A percentile compares a stretch with the other conserved stretches of the same genome.
Conservation (phyloP, 2,888 invertebrate species). For the Hyposoter didymator region DNA sequence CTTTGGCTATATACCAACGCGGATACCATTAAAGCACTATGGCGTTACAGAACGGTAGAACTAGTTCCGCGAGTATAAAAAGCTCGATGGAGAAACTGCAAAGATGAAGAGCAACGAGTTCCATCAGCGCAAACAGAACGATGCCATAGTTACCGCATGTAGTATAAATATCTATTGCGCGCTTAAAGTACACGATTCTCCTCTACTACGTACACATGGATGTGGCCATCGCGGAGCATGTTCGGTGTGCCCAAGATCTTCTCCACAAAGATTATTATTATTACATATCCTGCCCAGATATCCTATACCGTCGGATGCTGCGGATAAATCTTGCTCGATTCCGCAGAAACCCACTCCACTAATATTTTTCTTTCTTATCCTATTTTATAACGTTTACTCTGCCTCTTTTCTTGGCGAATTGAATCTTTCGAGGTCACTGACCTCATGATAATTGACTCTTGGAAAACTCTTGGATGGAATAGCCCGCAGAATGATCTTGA, state of each 20-base stretch:
- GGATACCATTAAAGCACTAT: conserved; percentile 1
- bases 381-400: conserved; percentile 14
- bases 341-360: conserved; percentile 3
- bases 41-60: neutral
- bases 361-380: conserved; percentile 18
- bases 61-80: conserved; percentile 48
- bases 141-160: conserved; percentile 12
- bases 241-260: neutral
- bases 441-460: conserved; percentile 10
- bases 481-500: neutral
- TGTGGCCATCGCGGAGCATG: neutral
- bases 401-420: conserved; percentile 9
- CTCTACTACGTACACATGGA: conserved; percentile 2
- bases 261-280: conserved; percentile 7
- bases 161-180: conserved; percentile 2
- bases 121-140: conserved; percentile 55
- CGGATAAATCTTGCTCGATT: conserved; percentile 7
- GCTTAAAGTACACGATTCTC: neutral
- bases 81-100: conserved; percentile 59
- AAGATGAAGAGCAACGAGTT: conserved; percentile 60
- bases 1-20: neutral
- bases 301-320: conserved; percentile 13
- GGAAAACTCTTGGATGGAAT: conserved; percentile 24
- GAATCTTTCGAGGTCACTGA: conserved; percentile 27
- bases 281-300: neutral